Base-by-base conservation (phyloP, 1,140 invertebrate genomes). In the Chironomus tepperi region DNA sequence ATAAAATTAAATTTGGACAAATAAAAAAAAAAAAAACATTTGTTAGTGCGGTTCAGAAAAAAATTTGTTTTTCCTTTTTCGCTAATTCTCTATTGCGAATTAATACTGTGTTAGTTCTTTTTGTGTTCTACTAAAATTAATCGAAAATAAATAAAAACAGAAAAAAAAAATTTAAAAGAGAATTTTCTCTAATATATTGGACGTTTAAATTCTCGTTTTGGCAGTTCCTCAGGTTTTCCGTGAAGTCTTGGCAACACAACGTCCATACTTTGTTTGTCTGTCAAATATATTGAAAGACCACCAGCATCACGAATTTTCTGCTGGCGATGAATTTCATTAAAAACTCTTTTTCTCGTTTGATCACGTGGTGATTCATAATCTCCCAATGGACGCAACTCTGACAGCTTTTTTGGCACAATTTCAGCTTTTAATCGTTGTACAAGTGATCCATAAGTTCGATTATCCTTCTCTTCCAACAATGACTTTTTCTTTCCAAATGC, bases 401-500 rank as follows among this genome's bases (percentile, higher is more conserved):
- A 79, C 81, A 85, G 84, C 75, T 87, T 85, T 79, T 82, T 83
- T 15, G 86, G 86, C 78, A 83, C 81, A 77, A 89, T 87, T 82
- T 84, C 84, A 76, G 85, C 85, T 74, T 81, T 79, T 75, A 81
- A 82, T 79, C 82, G 83, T 72, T 76, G 83, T 78, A 73, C 79
- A 76, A 79, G 81, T 82, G 67, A 80, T 80, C 15, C 78, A 78
- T 82, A 78, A 74, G 81, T 82, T 9, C 78, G 79, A 73, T 74
- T 75, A 77, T 80, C 78, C 73, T 81, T 78, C 73, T 78, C 77
- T 75, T 79, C 76, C 65, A 73, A 73, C 76, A 80, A 77, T 73
- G 78, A 65, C 78, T 86, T 84, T 64, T 87, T 86, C 64, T 84
- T 84, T 24, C 91, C 91, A 85, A 90, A 93, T 73, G 91, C 92